Evolutionary conservation across 2,113 vertebrate genomes (phyloP).

Genomic region (Pachycephala philippinensis): DNA sequence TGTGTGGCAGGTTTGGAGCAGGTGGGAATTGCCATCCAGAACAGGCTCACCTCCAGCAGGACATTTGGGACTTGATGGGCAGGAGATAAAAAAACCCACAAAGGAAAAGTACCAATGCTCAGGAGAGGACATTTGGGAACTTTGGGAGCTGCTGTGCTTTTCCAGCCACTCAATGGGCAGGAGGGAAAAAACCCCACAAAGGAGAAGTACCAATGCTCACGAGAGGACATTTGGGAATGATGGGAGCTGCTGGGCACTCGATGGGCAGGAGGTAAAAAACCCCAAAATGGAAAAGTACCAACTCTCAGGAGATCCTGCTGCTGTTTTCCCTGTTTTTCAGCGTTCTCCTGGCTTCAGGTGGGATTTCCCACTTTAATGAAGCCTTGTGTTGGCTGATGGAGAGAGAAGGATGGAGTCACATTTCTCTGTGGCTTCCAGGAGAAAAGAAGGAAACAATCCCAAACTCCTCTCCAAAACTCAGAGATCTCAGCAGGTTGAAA

Average conservation of each 20-base stretch:
- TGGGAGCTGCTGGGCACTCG: background rate
- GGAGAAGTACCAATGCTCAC: background rate
- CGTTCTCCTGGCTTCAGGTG: background rate
- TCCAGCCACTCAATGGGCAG: too few relatives aligned
- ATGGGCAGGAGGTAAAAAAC: background rate
- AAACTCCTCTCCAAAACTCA: background rate
- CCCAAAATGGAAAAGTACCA: background rate
- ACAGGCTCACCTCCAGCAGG: background rate
- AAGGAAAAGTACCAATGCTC: background rate
- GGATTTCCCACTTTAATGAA: background rate
- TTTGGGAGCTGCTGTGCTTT: too few relatives aligned
- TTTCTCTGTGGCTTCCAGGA: background rate
- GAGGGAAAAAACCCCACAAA: accelerated
- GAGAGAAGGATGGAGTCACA: background rate
- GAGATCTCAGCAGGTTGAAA: background rate
- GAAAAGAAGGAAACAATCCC: background rate
- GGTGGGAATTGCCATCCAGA: background rate
- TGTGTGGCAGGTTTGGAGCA: background rate
- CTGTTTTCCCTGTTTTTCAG: background rate
- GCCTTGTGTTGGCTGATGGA: background rate
- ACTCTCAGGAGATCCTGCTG: background rate
- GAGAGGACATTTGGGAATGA: background rate
- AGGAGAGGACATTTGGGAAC: too few relatives aligned
- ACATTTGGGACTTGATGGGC: background rate
- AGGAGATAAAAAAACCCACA: background rate